These are phyloP conservation scores for Antennarius maculatus DNA, from an alignment of 2,797 vertebrate genomes.

Conservation along the genomic window DNA sequence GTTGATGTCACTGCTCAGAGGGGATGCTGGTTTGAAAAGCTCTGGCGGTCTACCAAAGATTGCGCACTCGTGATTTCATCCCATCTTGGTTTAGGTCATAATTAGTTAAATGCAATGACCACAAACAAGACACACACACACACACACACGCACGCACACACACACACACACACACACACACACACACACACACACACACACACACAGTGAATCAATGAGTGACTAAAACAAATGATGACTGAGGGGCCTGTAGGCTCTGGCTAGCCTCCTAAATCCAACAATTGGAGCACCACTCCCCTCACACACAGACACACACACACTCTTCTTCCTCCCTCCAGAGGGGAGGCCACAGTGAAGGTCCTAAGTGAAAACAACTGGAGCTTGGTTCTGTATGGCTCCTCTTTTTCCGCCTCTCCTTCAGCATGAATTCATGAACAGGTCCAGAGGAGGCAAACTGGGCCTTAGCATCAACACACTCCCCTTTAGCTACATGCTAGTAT, in stretches of 20 bases:
- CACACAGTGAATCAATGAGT: conserved; percentile 24
- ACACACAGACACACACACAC: conserved; percentile 9
- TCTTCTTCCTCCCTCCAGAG: conserved; percentile 38
- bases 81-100: conserved; percentile 64
- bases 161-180: conserved; percentile 1
- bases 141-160: background rate
- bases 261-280: conserved; percentile 40
- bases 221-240: conserved; percentile 29
- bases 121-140: too few relatives aligned
- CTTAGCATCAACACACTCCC: conserved; percentile 38
- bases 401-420: conserved; percentile 69
- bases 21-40: conserved; percentile 52
- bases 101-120: conserved; percentile 60
- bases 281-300: conserved; percentile 34
- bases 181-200: conserved; percentile 1
- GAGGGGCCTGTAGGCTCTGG: conserved; percentile 42
- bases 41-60: conserved; percentile 34
- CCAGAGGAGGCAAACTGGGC: conserved; percentile 49
- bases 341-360: conserved; percentile 64
- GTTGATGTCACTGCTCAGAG: conserved; percentile 65
- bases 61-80: conserved; percentile 64
- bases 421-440: conserved; percentile 30
- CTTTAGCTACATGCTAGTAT: conserved; percentile 34
- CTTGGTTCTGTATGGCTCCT: conserved; percentile 62
- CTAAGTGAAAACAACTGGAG: conserved; percentile 82